These are phyloP conservation scores for Linnaemya vulpina DNA, from an alignment of 2,888 invertebrate species.

Conservation along the genomic window DNA sequence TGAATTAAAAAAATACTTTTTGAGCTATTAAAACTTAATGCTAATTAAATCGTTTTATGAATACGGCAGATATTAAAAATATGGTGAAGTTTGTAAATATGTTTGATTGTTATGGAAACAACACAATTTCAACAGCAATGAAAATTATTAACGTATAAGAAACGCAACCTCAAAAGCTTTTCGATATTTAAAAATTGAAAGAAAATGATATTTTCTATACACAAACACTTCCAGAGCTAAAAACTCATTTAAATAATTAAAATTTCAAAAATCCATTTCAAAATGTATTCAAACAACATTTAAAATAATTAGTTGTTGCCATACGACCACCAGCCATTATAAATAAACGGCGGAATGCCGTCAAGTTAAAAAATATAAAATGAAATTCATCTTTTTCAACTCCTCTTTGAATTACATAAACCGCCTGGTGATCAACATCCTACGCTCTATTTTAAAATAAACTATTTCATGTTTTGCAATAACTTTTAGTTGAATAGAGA, in stretches of 20 bases:
- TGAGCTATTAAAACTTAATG: no score
- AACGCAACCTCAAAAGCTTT: no score
- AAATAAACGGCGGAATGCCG: not conserved
- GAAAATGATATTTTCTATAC: no score
- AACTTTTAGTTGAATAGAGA: slow-evolving; percentile 10
- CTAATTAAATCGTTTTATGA: no score
- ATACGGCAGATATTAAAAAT: no score
- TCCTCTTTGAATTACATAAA: not conserved
- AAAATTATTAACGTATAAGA: no score
- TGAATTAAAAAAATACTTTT: no score
- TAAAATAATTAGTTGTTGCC: not conserved
- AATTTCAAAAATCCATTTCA: not conserved
- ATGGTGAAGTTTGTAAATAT: no score
- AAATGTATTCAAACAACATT: not conserved
- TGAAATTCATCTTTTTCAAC: not conserved
- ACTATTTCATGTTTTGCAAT: not conserved
- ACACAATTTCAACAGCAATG: no score
- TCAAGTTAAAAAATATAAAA: not conserved
- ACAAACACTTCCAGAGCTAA: not conserved
- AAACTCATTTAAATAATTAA: not conserved
- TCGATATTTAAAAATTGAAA: no score
- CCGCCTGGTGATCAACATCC: not conserved
- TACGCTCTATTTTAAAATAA: slow-evolving; percentile 12
- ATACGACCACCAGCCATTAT: not conserved
- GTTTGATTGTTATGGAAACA: no score